These are phyloP conservation scores for Schizothorax lantsangensis DNA, from an alignment of 2,797 vertebrate species.

Conservation along the genomic window DNA sequence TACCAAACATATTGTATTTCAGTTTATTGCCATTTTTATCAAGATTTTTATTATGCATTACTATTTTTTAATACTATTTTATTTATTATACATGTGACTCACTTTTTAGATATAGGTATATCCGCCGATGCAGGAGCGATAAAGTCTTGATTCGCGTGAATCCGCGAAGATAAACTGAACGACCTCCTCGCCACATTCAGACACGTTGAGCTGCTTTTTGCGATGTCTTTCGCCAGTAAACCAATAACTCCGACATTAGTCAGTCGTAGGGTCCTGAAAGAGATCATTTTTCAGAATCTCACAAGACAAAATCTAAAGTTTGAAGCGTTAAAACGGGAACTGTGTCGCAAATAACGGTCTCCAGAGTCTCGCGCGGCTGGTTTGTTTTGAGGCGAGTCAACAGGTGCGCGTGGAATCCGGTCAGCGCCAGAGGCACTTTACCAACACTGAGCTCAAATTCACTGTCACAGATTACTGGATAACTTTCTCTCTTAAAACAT, in stretches of 20 bases:
- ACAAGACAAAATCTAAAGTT: not conserved
- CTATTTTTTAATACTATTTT: not conserved
- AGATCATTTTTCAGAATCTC: constrained; percentile 60
- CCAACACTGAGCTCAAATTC: not conserved
- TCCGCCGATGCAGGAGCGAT: not conserved
- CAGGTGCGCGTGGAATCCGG: constrained; percentile 31
- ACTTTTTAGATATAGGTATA: not conserved
- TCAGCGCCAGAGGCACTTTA: not conserved
- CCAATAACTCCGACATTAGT: constrained; percentile 43
- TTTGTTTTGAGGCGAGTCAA: constrained; percentile 2
- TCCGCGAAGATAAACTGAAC: not conserved
- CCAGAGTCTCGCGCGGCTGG: not conserved
- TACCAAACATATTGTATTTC: not conserved
- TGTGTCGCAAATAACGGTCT: not conserved
- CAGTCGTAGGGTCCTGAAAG: constrained; percentile 65
- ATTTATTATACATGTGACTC: not conserved
- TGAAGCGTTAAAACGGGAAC: not conserved
- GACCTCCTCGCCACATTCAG: not conserved
- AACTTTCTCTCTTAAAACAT: not conserved
- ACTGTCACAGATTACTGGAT: not conserved
- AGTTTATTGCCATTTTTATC: not conserved
- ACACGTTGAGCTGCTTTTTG: constrained; percentile 45
- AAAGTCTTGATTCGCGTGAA: not conserved
- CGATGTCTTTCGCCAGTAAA: constrained; percentile 55
- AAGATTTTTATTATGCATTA: too few relatives aligned